phyloP scores from a whole-genome alignment of 2,888 invertebrate genomes.

The Agriopis marginaria region DNA sequence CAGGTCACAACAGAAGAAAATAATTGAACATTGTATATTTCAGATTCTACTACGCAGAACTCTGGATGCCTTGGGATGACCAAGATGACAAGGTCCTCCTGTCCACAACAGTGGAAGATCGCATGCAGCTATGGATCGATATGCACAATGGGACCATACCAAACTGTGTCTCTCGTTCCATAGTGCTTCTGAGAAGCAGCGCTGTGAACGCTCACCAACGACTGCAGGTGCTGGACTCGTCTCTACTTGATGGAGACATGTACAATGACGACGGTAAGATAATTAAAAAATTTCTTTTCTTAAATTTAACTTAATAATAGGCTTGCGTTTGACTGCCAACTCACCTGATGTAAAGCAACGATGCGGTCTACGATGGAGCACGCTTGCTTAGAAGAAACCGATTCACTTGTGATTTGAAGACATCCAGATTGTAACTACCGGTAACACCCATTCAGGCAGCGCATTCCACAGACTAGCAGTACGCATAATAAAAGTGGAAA shows the following conservation, averaged over 20 bases:
- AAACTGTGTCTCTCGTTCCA: slow-evolving; percentile 65
- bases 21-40: neutral
- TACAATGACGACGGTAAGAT: slow-evolving; percentile 76
- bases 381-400: too few species aligned
- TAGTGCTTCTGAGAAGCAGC: slow-evolving; percentile 70
- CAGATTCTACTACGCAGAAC: slow-evolving; percentile 88
- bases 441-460: too few species aligned
- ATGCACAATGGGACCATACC: slow-evolving; percentile 76
- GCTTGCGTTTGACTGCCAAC: too few species aligned
- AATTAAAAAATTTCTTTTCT: too few species aligned
- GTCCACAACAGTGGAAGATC: slow-evolving; percentile 77
- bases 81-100: slow-evolving; percentile 86
- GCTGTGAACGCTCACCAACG: slow-evolving; percentile 77
- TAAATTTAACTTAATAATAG: too few species aligned
- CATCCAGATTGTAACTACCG: too few species aligned
- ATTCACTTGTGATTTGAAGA: too few species aligned
- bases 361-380: too few species aligned
- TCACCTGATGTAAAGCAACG: too few species aligned
- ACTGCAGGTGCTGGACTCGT: slow-evolving; percentile 72
- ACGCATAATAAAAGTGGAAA: too few species aligned
- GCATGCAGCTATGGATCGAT: slow-evolving; percentile 79
- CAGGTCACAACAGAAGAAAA: too few species aligned
- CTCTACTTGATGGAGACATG: slow-evolving; percentile 72
- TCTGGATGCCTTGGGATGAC: slow-evolving; percentile 91
- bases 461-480: too few species aligned